phyloP scores from a whole-genome alignment of 1,140 invertebrate genomes.

The Hycleus phaleratus region DNA sequence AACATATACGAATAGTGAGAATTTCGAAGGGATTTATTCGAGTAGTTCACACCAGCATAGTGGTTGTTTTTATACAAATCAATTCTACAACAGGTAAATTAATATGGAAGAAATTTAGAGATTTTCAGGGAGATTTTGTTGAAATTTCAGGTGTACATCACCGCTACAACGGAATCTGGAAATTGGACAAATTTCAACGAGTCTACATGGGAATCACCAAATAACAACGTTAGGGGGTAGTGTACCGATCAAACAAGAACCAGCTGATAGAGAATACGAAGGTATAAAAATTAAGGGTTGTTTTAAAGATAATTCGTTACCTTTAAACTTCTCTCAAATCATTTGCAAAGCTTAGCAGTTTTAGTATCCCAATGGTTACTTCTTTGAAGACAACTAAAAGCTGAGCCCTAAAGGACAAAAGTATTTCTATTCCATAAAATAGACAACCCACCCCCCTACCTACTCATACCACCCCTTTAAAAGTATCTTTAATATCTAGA shows the following conservation, averaged over 20 bases:
- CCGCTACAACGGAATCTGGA: background rate
- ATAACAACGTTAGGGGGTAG: background rate
- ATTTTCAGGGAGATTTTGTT: background rate
- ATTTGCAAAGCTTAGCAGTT: too few species aligned
- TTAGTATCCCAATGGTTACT: too few species aligned
- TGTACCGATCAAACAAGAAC: constrained; percentile 36
- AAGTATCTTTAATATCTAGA: too few species aligned
- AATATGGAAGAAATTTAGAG: background rate
- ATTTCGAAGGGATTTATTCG: constrained; percentile 32
- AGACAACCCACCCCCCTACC: too few species aligned
- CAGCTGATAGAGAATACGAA: constrained; percentile 33
- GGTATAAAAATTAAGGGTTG: constrained; percentile 19
- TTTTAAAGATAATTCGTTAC: background rate
- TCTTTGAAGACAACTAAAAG: too few species aligned
- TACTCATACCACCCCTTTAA: too few species aligned
- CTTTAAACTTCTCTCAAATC: background rate
- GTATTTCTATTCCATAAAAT: too few species aligned
- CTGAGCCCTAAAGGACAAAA: too few species aligned
- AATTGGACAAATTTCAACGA: background rate
- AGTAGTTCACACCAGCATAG: constrained; percentile 25
- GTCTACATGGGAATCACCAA: constrained; percentile 4
- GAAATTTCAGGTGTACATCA: constrained; percentile 4
- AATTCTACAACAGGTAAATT: constrained; percentile 26
- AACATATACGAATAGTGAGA: constrained; percentile 21
- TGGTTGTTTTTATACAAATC: constrained; percentile 35